Evolutionary conservation across 2,797 vertebrate genomes (phyloP).

Genomic region (Danio aesculapii): DNA sequence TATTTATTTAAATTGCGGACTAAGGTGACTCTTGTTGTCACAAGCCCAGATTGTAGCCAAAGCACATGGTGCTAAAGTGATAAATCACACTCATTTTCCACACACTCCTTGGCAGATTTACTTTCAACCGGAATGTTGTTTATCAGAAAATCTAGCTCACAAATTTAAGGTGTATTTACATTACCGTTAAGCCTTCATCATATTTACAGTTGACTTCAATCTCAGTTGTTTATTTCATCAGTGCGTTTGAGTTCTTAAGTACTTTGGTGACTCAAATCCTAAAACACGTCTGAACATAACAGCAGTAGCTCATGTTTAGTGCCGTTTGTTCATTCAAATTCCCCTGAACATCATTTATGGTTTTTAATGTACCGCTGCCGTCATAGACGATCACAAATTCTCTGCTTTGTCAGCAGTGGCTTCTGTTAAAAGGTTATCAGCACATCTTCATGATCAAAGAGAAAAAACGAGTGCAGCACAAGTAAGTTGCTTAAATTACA

Average conservation of each 20-base stretch:
- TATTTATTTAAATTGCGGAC: background rate
- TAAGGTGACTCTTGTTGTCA: background rate
- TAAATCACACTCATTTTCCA: background rate
- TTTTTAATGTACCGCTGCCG: background rate
- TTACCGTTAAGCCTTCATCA: background rate
- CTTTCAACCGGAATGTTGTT: conserved; percentile 1
- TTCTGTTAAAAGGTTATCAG: conserved; percentile 22
- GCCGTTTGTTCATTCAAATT: conserved; percentile 28
- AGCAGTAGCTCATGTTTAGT: background rate
- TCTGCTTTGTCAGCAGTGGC: conserved; percentile 13
- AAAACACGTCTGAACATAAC: background rate
- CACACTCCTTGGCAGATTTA: background rate
- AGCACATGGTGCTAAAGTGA: background rate
- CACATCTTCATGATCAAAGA: conserved; percentile 5
- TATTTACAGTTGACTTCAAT: background rate
- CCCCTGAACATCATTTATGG: background rate
- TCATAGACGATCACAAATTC: conserved; percentile 3
- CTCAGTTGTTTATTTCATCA: background rate
- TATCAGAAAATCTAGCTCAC: background rate
- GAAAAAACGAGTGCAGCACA: background rate
- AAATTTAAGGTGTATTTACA: background rate
- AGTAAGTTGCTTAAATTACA: background rate
- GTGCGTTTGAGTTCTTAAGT: background rate
- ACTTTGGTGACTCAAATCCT: background rate
- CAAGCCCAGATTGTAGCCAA: background rate